Percentiles rank a stretch among this genome's conserved stretches.
These are phyloP conservation scores for Oryzaephilus surinamensis DNA, from an alignment of 1,140 invertebrate species.

Conservation along the genomic window DNA sequence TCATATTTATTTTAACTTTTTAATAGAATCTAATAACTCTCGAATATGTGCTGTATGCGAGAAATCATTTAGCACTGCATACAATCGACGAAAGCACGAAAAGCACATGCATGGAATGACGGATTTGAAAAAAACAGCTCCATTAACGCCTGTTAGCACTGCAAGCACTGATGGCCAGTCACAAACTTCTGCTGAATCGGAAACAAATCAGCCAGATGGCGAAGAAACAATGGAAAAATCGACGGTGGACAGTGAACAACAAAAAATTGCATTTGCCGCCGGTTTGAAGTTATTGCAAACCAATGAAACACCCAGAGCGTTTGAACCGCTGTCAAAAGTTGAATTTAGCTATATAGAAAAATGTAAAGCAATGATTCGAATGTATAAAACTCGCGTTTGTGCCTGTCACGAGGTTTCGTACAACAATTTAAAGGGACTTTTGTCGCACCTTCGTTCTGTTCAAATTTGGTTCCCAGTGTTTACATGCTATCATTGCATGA, in stretches of 20 bases:
- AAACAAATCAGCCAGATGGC: background rate
- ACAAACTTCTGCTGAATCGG: constrained; percentile 6
- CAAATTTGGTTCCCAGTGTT: constrained; percentile 34
- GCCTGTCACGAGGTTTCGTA: constrained; percentile 28
- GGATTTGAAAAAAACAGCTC: background rate
- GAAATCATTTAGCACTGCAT: background rate
- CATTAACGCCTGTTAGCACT: constrained; percentile 1
- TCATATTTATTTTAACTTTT: background rate
- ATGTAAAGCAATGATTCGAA: constrained; percentile 29
- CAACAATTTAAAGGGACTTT: constrained; percentile 20
- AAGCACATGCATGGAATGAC: constrained; percentile 8
- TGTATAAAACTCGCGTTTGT: constrained; percentile 24
- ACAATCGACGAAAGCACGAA: constrained; percentile 13
- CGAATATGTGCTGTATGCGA: background rate
- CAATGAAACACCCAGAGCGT: constrained; percentile 14
- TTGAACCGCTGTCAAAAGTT: constrained; percentile 23
- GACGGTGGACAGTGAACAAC: constrained; percentile 8
- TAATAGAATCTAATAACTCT: background rate
- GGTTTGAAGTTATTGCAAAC: constrained; percentile 25
- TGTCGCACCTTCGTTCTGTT: constrained; percentile 25
- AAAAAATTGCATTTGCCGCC: constrained; percentile 30
- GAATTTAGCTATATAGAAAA: constrained; percentile 31
- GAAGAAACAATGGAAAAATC: background rate
- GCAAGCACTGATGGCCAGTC: constrained; percentile 5
- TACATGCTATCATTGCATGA: constrained; percentile 47